phyloP scores from a whole-genome alignment of 92 coral and sea anemone species.

The Paramuricea clavata region DNA sequence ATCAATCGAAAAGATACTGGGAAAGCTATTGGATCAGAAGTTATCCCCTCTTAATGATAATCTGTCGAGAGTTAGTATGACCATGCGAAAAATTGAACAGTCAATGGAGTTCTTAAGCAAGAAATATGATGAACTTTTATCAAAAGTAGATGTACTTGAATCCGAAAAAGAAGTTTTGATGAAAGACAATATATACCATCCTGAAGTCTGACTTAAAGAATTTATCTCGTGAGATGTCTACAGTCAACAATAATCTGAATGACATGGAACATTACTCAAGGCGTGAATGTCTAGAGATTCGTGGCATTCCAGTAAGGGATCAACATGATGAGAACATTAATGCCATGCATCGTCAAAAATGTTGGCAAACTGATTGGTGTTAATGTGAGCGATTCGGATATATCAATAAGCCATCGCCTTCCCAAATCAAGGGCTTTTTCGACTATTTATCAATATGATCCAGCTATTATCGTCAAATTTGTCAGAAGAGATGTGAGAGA shows the following conservation, averaged over 20 bases:
- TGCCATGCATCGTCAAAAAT: background rate
- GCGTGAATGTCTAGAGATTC: background rate
- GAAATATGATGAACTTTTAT: background rate
- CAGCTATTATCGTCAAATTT: conserved; percentile 6
- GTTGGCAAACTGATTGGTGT: background rate
- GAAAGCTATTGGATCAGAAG: background rate
- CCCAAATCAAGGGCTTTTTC: background rate
- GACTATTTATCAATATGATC: background rate
- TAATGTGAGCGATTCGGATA: background rate
- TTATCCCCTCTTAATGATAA: background rate
- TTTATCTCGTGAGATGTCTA: background rate
- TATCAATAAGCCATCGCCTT: background rate
- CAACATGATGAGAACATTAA: background rate
- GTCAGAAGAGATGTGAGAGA: background rate
- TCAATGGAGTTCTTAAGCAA: background rate
- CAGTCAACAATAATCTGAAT: background rate
- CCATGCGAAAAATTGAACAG: background rate
- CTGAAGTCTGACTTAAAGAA: background rate
- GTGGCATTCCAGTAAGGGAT: background rate
- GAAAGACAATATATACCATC: background rate
- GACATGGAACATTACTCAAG: background rate
- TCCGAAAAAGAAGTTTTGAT: background rate
- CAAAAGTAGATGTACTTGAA: background rate
- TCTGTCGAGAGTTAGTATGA: background rate
- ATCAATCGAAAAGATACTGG: background rate